Conservation (phyloP, 2,797 vertebrate genomes). For the Luscinia megarhynchos region DNA sequence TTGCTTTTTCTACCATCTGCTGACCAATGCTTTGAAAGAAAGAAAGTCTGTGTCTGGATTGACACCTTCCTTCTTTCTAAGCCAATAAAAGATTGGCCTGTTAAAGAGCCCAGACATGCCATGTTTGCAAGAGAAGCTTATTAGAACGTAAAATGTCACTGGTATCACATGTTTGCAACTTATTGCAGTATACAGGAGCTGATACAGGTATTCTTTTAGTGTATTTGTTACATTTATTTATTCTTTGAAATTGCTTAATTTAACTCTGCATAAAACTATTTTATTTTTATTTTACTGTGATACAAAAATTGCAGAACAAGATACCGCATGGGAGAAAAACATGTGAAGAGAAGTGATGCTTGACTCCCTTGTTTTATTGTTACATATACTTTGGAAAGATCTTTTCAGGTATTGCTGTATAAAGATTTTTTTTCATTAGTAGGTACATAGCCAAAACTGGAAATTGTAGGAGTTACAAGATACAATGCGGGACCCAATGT, state of each 20-base stretch:
- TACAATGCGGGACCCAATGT: neutral
- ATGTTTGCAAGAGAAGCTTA: neutral
- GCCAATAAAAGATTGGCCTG: neutral
- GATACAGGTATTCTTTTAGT: neutral
- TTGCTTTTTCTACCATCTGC: slow-evolving; percentile 67
- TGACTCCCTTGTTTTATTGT: neutral
- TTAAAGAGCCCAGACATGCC: neutral
- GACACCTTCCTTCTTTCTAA: neutral
- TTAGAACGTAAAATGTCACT: neutral
- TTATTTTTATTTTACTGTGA: neutral
- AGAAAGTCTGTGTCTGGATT: slow-evolving; percentile 22
- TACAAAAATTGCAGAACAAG: neutral
- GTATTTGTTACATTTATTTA: neutral
- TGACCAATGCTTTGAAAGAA: slow-evolving; percentile 50
- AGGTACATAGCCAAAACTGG: neutral
- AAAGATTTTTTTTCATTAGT: neutral
- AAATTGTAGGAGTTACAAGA: neutral
- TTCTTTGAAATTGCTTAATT: neutral
- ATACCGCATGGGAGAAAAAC: neutral
- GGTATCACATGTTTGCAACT: neutral
- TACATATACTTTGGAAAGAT: neutral
- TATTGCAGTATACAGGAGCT: neutral
- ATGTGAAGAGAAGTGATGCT: neutral
- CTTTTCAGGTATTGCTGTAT: neutral
- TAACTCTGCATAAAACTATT: neutral